Base-by-base conservation (phyloP, 1,140 invertebrate species). In the Hyles euphorbiae region DNA sequence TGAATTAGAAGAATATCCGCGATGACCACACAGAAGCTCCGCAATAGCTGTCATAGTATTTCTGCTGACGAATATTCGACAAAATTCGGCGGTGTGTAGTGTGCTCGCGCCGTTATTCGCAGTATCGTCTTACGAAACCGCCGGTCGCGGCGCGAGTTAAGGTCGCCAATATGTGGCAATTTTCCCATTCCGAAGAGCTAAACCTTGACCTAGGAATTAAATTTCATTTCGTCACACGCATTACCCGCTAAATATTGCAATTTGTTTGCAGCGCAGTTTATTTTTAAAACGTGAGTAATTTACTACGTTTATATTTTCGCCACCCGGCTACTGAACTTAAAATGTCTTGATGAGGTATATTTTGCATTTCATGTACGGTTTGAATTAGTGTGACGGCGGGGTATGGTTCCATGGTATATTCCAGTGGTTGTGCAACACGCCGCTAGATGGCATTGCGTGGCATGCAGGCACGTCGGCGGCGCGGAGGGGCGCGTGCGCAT, bases 181-280 rank as follows among this genome's bases (percentile, higher is more conserved):
- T 84, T 83, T 85, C 81, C 82, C 85, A 87, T 85, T 88, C 84
- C 83, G 82, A 87, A 85, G 85, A 85, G 79, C 70, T 61, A 70
- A 72, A 81, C 85, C 85, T 88, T 88, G 85, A 88, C 85, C 85
- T 88, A 88, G 83, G 85, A 83, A 73, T 86, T 78, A 75, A 79
- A 78, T 78, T 74, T 74, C 63, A 63, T 88, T 88, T 88, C 82
- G 77, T 81, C 81, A 86, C 67, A 58, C 47, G 56, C 36, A 67
- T 66, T 65, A 68, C 67, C 56, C 63, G 68, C 69, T 78, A 74
- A 67, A 71, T 73, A 74, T 81, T 78, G 69, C 70, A 71, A 73
- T 65, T 61, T 58, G 53, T 62, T 58, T 56, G 53, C n/a, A 40
- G 45, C 56, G 50, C 11, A 22, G 36, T 54, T 44, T 43, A 54